phyloP scores from a whole-genome alignment of 2,797 vertebrate species.

The Gadopsis marmoratus region DNA sequence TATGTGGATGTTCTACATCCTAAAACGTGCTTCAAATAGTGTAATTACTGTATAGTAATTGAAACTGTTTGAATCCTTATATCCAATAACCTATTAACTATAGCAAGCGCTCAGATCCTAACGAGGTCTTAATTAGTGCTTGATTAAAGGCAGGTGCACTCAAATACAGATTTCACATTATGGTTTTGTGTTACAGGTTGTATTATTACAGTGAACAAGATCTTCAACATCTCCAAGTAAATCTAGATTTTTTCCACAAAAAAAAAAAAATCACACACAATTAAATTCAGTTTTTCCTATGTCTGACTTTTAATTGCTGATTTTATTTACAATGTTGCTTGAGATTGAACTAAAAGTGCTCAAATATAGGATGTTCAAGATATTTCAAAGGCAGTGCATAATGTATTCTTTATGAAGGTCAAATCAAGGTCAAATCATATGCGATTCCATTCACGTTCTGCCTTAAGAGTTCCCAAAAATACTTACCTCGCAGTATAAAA shows the following conservation, averaged over 20 bases:
- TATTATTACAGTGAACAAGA: slow-evolving; percentile 17
- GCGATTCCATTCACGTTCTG: slow-evolving; percentile 38
- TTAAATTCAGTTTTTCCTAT: slow-evolving; percentile 22
- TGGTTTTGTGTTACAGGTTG: slow-evolving; percentile 34
- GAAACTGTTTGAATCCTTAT: slow-evolving; percentile 13
- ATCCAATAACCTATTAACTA: slow-evolving; percentile 21
- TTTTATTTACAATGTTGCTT: slow-evolving; percentile 54
- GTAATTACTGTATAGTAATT: not conserved
- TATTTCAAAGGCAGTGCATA: slow-evolving; percentile 62
- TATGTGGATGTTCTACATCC: not conserved
- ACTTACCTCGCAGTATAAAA: slow-evolving; percentile 73
- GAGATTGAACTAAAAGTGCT: slow-evolving; percentile 42
- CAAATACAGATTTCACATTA: slow-evolving; percentile 32
- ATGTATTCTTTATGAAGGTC: slow-evolving; percentile 41
- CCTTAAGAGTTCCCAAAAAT: slow-evolving; percentile 63
- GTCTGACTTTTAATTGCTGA: slow-evolving; percentile 30
- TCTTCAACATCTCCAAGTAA: slow-evolving; percentile 16
- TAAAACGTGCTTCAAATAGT: not conserved
- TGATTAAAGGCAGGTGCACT: slow-evolving; percentile 21
- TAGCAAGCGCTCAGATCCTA: not conserved
- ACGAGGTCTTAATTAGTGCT: not conserved
- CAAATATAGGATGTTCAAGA: slow-evolving; percentile 50
- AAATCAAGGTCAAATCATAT: slow-evolving; percentile 50
- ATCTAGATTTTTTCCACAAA: slow-evolving; percentile 15
- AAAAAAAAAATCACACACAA: slow-evolving; percentile 48